Percentiles rank a stretch among this genome's conserved stretches.
Evolutionary conservation across 2,113 vertebrate genomes (phyloP).

Genomic region (Paramormyrops kingsleyae): DNA sequence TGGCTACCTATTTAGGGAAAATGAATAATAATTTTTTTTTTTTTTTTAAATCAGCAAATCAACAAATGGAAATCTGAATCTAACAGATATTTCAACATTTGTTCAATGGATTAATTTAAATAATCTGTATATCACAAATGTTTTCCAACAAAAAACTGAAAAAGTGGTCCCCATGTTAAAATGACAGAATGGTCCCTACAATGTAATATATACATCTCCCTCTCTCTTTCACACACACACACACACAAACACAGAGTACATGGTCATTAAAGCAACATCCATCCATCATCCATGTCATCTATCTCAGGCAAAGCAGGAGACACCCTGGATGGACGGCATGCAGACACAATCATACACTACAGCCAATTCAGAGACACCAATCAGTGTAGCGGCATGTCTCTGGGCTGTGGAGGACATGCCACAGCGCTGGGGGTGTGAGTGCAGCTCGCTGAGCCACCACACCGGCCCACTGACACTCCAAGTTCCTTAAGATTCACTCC

Average conservation of each 20-base stretch:
- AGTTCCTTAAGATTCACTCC: neutral
- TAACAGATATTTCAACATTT: neutral
- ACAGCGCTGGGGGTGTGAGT: neutral
- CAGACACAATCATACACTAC: neutral
- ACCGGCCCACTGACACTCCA: neutral
- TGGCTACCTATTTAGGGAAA: neutral
- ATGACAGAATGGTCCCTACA: neutral
- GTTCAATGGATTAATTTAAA: neutral
- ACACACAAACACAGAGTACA: neutral
- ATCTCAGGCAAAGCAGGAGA: neutral
- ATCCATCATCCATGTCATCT: neutral
- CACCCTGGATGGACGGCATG: neutral
- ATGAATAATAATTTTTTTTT: no score
- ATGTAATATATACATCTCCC: neutral
- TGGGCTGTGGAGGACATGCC: neutral
- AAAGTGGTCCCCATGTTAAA: neutral
- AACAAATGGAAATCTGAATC: neutral
- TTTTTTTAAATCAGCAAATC: neutral
- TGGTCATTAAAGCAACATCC: neutral
- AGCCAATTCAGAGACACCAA: neutral
- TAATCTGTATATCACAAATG: neutral
- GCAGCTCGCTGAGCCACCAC: neutral
- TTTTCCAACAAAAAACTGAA: neutral
- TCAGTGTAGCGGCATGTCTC: neutral
- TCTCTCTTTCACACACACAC: neutral